A percentile compares a stretch with the other conserved stretches of the same genome.
Evolutionary conservation across 1,140 invertebrate genomes (phyloP).

Genomic region (Calliopsis andreniformis): DNA sequence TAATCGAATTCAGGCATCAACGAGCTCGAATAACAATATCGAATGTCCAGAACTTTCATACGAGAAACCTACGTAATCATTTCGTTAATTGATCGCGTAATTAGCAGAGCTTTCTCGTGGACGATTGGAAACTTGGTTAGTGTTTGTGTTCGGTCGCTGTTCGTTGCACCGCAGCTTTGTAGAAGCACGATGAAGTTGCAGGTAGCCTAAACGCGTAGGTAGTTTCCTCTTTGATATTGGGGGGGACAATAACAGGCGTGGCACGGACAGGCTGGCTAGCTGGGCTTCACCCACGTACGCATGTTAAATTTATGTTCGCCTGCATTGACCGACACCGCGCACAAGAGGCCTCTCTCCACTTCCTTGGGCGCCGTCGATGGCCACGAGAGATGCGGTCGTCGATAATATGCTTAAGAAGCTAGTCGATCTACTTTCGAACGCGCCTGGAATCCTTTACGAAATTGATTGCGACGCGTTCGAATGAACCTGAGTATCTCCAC

Average conservation of each 20-base stretch:
- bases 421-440: conserved; percentile 34
- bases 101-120: conserved; percentile 11
- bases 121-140: neutral
- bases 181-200: conserved; percentile 37
- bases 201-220: conserved; percentile 52
- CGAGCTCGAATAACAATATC: neutral
- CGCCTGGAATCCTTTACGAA: neutral
- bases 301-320: conserved; percentile 54
- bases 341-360: neutral
- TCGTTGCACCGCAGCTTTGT: neutral
- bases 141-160: neutral
- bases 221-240: conserved; percentile 55
- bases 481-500: neutral
- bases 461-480: neutral
- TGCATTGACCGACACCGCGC: conserved; percentile 12
- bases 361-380: neutral
- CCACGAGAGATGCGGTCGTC: conserved; percentile 1
- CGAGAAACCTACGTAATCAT: conserved; percentile 14
- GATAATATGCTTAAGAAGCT: conserved; percentile 40
- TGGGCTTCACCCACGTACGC: conserved; percentile 55
- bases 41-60: conserved; percentile 3
- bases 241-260: conserved; percentile 55
- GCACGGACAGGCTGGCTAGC: conserved; percentile 34
- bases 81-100: conserved; percentile 56
- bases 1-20: neutral